Conservation (phyloP, 2,113 vertebrate genomes). For the Ochotona princeps region DNA sequence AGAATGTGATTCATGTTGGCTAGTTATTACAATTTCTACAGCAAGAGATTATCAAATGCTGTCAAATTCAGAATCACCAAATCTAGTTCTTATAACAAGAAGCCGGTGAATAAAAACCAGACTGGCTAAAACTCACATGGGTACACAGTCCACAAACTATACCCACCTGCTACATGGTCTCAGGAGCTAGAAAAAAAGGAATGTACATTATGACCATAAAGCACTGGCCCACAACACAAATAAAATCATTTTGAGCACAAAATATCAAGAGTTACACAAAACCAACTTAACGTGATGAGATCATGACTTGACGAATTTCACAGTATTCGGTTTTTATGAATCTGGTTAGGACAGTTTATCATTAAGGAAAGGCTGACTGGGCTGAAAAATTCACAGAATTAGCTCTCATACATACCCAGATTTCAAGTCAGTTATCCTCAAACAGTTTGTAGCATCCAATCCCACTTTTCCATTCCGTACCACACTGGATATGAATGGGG, state of each 20-base stretch:
- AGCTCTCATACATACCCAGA: slow-evolving; percentile 91
- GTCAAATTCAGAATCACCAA: slow-evolving; percentile 49
- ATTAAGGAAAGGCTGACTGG: background rate
- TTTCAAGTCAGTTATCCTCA: slow-evolving; percentile 98
- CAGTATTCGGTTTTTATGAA: background rate
- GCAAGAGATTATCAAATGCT: slow-evolving; percentile 45
- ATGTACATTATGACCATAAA: background rate
- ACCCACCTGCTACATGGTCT: too few species aligned
- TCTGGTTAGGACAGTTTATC: background rate
- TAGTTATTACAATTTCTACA: slow-evolving; percentile 56
- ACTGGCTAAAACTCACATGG: background rate
- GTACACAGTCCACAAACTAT: slow-evolving; percentile 26
- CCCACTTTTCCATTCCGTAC: slow-evolving; percentile 97
- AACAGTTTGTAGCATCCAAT: slow-evolving; percentile 95
- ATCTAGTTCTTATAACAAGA: background rate
- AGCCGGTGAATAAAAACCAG: slow-evolving; percentile 55
- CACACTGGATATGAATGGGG: slow-evolving; percentile 94
- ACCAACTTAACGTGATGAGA: background rate
- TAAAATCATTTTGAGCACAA: slow-evolving; percentile 37
- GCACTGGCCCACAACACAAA: background rate
- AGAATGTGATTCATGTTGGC: slow-evolving; percentile 40
- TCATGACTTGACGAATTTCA: slow-evolving; percentile 23
- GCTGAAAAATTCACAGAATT: slow-evolving; percentile 4
- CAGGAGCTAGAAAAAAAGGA: background rate
- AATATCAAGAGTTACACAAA: slow-evolving; percentile 57